Percentiles rank a stretch among this genome's conserved stretches.
Conservation (phyloP, 2,888 invertebrate species). For the Callimorpha dominula region DNA sequence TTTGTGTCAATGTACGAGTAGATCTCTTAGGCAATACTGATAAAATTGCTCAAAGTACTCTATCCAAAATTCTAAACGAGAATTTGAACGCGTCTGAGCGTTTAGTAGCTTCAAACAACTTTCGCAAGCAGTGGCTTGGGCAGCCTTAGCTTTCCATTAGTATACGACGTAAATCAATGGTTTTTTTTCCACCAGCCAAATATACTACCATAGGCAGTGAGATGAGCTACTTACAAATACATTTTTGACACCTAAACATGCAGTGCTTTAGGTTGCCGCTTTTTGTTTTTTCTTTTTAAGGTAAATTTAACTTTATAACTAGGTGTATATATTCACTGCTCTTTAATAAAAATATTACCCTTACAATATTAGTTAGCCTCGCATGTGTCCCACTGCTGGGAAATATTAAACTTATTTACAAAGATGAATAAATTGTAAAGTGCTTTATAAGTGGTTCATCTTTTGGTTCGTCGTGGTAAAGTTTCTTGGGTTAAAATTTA, state of each 20-base stretch:
- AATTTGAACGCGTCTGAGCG: too few relatives aligned
- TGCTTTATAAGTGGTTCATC: neutral
- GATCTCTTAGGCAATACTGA: too few relatives aligned
- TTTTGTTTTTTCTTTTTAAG: neutral
- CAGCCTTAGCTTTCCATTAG: too few relatives aligned
- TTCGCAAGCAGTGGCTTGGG: too few relatives aligned
- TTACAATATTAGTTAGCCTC: too few relatives aligned
- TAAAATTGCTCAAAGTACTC: too few relatives aligned
- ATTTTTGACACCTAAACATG: neutral
- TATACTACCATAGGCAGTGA: too few relatives aligned
- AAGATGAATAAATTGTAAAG: neutral
- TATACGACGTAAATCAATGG: too few relatives aligned
- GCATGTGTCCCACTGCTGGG: too few relatives aligned
- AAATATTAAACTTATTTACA: slow-evolving; percentile 3
- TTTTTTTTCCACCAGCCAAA: too few relatives aligned
- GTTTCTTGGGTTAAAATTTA: neutral
- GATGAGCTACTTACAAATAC: neutral
- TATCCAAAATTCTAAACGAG: too few relatives aligned
- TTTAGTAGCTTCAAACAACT: too few relatives aligned
- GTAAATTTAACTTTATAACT: neutral
- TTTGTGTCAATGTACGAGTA: neutral
- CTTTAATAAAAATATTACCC: neutral
- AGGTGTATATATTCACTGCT: neutral
- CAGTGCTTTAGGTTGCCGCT: neutral
- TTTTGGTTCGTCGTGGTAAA: neutral